Evolutionary conservation across 2,113 vertebrate species (phyloP).

Genomic region (Lasiurus borealis): DNA sequence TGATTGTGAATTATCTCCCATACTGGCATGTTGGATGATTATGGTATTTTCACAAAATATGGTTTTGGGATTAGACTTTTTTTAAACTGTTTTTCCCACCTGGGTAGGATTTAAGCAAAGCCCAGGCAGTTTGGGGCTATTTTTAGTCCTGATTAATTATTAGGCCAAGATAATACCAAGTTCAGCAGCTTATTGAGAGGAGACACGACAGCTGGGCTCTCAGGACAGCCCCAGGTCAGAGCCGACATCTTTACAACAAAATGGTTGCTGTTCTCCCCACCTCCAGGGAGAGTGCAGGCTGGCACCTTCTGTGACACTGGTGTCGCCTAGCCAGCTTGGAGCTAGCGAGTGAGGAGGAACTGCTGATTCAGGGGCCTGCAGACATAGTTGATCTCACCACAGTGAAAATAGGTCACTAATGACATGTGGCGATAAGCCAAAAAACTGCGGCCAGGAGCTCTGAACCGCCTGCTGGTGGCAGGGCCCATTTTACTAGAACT

Average conservation of each 20-base stretch:
- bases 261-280: not conserved
- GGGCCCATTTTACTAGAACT: slow-evolving; percentile 73
- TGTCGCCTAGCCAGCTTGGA: slow-evolving; percentile 58
- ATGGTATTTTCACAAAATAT: slow-evolving; percentile 35
- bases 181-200: slow-evolving; percentile 69
- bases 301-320: slow-evolving; percentile 12
- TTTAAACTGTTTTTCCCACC: not conserved
- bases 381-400: slow-evolving; percentile 81
- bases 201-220: slow-evolving; percentile 36
- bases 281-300: not conserved
- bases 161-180: slow-evolving; percentile 69
- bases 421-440: slow-evolving; percentile 83
- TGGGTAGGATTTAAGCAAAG: slow-evolving; percentile 73
- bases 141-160: slow-evolving; percentile 79
- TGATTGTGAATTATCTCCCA: slow-evolving; percentile 16
- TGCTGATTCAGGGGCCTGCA: slow-evolving; percentile 86
- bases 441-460: slow-evolving; percentile 77
- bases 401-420: slow-evolving; percentile 88
- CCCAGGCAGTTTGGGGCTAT: slow-evolving; percentile 56
- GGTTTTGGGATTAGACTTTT: slow-evolving; percentile 43
- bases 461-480: slow-evolving; percentile 68
- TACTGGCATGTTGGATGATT: not conserved
- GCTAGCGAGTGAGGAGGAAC: slow-evolving; percentile 71
- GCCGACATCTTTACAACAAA: slow-evolving; percentile 13
- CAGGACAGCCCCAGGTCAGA: slow-evolving; percentile 65